Evolutionary conservation across 2,888 invertebrate species (phyloP).

Genomic region (Horisme vitalbata): DNA sequence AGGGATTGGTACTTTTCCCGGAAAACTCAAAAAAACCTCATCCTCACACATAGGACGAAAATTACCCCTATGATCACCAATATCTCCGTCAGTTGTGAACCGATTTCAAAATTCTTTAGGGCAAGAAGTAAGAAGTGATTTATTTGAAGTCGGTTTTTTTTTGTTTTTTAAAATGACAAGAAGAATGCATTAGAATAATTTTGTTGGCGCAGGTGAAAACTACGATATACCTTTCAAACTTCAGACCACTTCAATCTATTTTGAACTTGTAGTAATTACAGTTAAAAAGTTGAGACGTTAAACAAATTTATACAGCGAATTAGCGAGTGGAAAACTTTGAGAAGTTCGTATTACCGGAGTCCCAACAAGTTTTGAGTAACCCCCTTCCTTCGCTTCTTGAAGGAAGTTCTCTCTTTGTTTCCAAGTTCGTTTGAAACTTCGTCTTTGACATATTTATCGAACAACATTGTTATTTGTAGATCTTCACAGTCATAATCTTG

Average conservation of each 20-base stretch:
- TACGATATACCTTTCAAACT: constrained; percentile 42
- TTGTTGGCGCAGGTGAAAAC: constrained; percentile 1
- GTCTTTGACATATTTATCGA: constrained; percentile 68
- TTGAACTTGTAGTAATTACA: constrained; percentile 74
- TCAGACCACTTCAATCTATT: constrained; percentile 70
- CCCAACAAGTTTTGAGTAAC: constrained; percentile 72
- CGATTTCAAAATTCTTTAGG: too few species aligned
- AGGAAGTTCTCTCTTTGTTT: constrained; percentile 73
- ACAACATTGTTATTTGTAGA: constrained; percentile 33
- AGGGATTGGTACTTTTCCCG: too few species aligned
- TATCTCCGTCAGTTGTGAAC: too few species aligned
- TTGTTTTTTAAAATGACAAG: too few species aligned
- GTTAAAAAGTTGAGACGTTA: constrained; percentile 82
- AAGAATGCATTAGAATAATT: too few species aligned
- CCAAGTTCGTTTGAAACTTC: constrained; percentile 63
- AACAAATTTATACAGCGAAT: constrained; percentile 82
- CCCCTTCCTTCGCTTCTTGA: constrained; percentile 56
- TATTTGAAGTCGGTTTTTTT: too few species aligned
- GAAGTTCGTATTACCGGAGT: constrained; percentile 66
- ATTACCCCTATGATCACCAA: too few species aligned
- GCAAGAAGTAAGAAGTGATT: too few species aligned
- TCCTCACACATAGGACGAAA: too few species aligned
- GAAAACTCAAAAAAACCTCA: too few species aligned
- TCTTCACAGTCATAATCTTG: background rate
- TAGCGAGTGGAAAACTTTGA: constrained; percentile 71